A percentile compares a stretch with the other conserved stretches of the same genome.
Evolutionary conservation across 1,140 invertebrate species (phyloP).

Genomic region (Nebria ingens): DNA sequence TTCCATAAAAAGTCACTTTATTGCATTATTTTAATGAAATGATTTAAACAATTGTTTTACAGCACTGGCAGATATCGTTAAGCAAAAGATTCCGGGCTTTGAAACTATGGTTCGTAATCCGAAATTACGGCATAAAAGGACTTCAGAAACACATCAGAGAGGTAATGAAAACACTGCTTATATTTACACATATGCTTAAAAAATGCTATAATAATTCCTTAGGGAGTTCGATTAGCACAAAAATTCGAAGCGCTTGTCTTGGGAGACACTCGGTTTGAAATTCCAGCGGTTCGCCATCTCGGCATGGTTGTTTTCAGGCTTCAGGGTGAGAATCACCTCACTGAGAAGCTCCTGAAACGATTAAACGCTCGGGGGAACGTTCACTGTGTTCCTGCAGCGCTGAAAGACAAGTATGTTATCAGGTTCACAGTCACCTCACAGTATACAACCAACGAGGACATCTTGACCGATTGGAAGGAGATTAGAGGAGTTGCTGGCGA

Average conservation of each 20-base stretch:
- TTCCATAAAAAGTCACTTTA: too few species aligned
- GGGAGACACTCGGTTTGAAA: conserved; percentile 77
- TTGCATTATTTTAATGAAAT: too few species aligned
- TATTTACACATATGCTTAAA: too few species aligned
- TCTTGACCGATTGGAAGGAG: conserved; percentile 81
- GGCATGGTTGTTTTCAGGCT: conserved; percentile 87
- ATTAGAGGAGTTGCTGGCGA: conserved; percentile 69
- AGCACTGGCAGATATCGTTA: conserved; percentile 99
- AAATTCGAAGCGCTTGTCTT: conserved; percentile 79
- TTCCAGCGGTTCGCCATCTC: conserved; percentile 77
- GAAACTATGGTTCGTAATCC: conserved; percentile 95
- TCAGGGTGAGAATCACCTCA: conserved; percentile 70
- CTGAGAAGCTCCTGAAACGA: conserved; percentile 74
- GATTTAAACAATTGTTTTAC: conserved; percentile 29
- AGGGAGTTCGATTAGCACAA: conserved; percentile 66
- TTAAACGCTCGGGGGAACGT: conserved; percentile 79
- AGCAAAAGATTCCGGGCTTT: conserved; percentile 90
- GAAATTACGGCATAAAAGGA: conserved; percentile 80
- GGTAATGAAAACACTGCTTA: conserved; percentile 32
- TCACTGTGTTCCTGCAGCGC: conserved; percentile 85
- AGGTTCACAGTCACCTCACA: conserved; percentile 61
- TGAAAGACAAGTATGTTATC: conserved; percentile 87
- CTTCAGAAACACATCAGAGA: conserved; percentile 80
- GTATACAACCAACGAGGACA: conserved; percentile 79
- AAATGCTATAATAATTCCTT: conserved; percentile 11